Evolutionary conservation across 1,140 invertebrate genomes (phyloP).

Genomic region (Charaxes varanes): DNA sequence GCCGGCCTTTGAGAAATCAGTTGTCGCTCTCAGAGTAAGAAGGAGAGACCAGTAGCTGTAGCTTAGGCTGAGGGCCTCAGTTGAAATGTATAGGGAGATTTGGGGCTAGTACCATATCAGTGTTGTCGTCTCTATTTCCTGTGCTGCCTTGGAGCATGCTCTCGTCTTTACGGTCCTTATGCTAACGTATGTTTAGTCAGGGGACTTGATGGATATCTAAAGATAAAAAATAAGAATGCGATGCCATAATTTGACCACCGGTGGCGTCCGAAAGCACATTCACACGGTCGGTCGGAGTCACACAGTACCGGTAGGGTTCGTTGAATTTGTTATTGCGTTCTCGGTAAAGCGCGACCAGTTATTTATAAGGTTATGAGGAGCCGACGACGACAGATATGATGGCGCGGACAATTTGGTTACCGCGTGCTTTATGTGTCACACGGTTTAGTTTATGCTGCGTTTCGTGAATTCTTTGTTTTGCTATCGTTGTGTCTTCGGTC

Average conservation of each 20-base stretch:
- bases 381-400: constrained; percentile 56
- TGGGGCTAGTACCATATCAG: too few species aligned
- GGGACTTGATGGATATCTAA: constrained; percentile 45
- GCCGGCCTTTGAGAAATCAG: too few species aligned
- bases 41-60: too few species aligned
- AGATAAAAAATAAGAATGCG: constrained; percentile 46
- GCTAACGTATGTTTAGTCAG: too few species aligned
- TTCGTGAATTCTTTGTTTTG: not conserved
- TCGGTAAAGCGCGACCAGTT: constrained; percentile 60
- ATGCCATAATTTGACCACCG: constrained; percentile 57
- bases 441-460: constrained; percentile 14
- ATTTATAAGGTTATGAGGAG: constrained; percentile 64
- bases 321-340: constrained; percentile 73
- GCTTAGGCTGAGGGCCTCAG: too few species aligned
- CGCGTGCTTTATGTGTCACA: constrained; percentile 27
- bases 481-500: constrained; percentile 2
- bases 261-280: constrained; percentile 57
- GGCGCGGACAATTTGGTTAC: constrained; percentile 44
- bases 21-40: too few species aligned
- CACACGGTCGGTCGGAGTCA: constrained; percentile 65
- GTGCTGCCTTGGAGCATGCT: too few species aligned
- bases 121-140: too few species aligned
- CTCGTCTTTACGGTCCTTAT: too few species aligned
- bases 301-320: constrained; percentile 71
- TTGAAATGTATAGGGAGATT: too few species aligned